Percentiles rank a stretch among this genome's conserved stretches.
phyloP scores from a whole-genome alignment of 2,888 invertebrate genomes.

The Eubasilissa splendida region DNA sequence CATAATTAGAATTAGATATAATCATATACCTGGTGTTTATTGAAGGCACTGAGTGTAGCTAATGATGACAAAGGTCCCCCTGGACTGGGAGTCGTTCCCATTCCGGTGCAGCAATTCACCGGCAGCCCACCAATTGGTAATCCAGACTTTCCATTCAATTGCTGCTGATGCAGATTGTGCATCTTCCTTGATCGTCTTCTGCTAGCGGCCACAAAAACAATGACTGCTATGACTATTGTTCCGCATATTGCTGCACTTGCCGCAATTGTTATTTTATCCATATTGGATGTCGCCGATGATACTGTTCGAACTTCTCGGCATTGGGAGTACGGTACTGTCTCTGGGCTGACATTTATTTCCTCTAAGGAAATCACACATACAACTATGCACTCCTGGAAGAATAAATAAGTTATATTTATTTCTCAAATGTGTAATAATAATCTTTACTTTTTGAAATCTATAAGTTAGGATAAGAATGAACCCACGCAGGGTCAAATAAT shows the following conservation, averaged over 20 bases:
- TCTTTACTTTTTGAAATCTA: too few relatives aligned
- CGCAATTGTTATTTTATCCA: constrained; percentile 96
- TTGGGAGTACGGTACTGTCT: constrained; percentile 87
- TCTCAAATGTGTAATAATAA: too few relatives aligned
- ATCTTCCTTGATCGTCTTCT: constrained; percentile 84
- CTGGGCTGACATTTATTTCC: constrained; percentile 89
- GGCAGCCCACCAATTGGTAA: constrained; percentile 82
- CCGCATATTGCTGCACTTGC: constrained; percentile 95
- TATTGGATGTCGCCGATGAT: constrained; percentile 86
- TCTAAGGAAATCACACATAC: constrained; percentile 94
- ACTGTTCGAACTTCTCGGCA: constrained; percentile 93
- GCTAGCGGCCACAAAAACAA: constrained; percentile 91
- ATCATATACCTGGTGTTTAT: constrained; percentile 81
- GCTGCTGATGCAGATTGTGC: constrained; percentile 80
- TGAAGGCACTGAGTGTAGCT: constrained; percentile 88
- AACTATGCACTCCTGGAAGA: constrained; percentile 87
- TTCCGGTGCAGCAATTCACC: constrained; percentile 84
- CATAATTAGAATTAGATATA: not conserved
- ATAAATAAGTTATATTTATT: too few relatives aligned
- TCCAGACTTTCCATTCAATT: constrained; percentile 73
- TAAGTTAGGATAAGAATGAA: too few relatives aligned
- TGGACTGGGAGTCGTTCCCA: constrained; percentile 83
- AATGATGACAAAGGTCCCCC: constrained; percentile 86
- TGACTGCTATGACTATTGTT: constrained; percentile 91
- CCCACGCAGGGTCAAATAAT: too few relatives aligned